phyloP scores from a whole-genome alignment of 2,113 vertebrate species.

The Plecturocebus donacophilus region DNA sequence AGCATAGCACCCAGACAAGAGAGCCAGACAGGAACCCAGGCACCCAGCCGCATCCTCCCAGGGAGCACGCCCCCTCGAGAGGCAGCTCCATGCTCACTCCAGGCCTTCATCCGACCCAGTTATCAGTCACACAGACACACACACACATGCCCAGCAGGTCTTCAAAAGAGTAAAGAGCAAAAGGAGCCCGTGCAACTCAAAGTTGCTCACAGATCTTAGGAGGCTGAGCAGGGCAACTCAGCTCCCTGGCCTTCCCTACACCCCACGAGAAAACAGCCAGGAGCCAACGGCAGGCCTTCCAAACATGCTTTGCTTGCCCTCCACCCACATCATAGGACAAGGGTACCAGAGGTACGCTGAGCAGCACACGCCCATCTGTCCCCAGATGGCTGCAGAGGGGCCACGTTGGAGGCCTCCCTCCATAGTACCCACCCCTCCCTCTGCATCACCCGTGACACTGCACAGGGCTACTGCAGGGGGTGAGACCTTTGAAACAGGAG shows the following conservation, averaged over 20 bases:
- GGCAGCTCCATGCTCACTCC: background rate
- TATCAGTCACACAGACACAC: background rate
- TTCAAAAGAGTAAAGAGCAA: background rate
- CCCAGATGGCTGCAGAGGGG: background rate
- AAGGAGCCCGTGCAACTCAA: accelerated
- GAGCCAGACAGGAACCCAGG: background rate
- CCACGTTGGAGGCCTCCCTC: too few species aligned
- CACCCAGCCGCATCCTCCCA: too few species aligned
- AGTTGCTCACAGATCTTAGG: background rate
- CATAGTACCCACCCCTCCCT: accelerated
- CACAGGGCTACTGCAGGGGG: background rate
- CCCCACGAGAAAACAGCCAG: background rate
- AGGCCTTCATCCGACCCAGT: background rate
- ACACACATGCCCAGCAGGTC: background rate
- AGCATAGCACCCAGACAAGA: background rate
- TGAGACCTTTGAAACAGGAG: background rate
- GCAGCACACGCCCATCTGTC: background rate
- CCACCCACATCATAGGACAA: background rate
- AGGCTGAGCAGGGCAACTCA: background rate
- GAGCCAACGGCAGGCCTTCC: background rate
- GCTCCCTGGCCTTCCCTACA: accelerated
- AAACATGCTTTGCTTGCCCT: background rate
- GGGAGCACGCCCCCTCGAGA: background rate
- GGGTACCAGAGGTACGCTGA: background rate
- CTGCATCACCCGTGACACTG: background rate